Evolutionary conservation across 2,113 vertebrate species (phyloP), one percentile per base, ranked within the genome.

Genomic region (Pteropus alecto): DNA sequence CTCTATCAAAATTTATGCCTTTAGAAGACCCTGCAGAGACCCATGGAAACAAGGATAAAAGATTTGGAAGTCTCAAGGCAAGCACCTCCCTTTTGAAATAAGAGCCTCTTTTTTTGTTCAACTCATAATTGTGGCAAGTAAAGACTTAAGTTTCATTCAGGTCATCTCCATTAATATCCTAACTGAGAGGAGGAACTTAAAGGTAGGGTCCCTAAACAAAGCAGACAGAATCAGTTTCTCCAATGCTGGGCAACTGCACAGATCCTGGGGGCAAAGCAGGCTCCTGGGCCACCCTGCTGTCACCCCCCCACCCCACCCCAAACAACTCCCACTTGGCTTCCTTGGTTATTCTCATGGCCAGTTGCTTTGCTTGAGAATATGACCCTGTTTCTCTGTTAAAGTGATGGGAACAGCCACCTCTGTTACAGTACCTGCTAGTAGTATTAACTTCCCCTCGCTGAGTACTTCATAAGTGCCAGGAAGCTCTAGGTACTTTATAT

Each of bases 271-370:
- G 26, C 21, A 8, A 65, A 43, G 7, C 35, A 38, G 68, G 65
- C 24, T 48, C 73, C 6, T 0, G 6, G 46, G 24, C 15, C 58
- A 48, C 33, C 35, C 33, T 13, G 26, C 35, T 60, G 43, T 35
- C 22, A 14, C 1, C 24, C 4, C 21, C 4, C 16, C 2, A 2
- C 10, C 8, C 0, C 2, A 2, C 76, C 18, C 35, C 8, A 22
- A 24, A 1, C 48, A 60, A 30, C 7, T n/a, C 24, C 28, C n/a
- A 0, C 35, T 15, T 14, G 33, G 21, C 35, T 35, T 0, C 3
- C 13, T 43, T 14, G 14, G 70, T 58, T 19, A 14, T 76, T 67
- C 2, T 24, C 10, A 1, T 0, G 30, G 21, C 30, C 38, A 83
- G 28, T 76, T 41, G 70, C 87, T 79, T 26, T 92, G n/a, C 38